Evolutionary conservation across 2,888 invertebrate species (phyloP), one percentile per base, ranked within the genome.

Genomic region (Plemyria rubiginata): DNA sequence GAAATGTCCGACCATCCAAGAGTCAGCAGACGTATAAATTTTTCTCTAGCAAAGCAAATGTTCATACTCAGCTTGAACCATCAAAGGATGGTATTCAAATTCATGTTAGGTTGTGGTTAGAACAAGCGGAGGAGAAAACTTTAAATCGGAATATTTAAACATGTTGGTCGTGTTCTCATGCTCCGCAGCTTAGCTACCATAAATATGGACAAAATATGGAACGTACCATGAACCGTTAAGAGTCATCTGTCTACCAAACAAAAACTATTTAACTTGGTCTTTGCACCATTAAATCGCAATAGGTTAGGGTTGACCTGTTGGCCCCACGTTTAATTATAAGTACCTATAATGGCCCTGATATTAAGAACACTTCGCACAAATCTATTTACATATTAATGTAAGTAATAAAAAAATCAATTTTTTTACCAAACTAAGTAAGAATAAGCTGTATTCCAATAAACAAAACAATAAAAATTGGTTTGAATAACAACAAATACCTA

Each of bases 11-110:
- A 32, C 61, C 48, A 52, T 52, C 56, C 56, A 36, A n/a, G 41
- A 54, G 36, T 50, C 43, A 63, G 53, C 22, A 49, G 9, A 16
- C 65, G 70, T 68, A 71, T 68, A 73, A 71, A 73, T 70, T 56
- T 56, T 67, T 38, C 65, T 54, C 54, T 32, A 59, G 58, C 70
- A 73, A 71, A 70, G 73, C 70, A 71, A 70, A 67, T 67, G 62
- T 70, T 65, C 72, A 75, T 74, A 74, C 72, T 72, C 62, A 73
- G 67, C 67, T 66, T 70, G 69, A 70, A 70, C 76, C 77, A 77
- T 84, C 83, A 82, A 83, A 83, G 81, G 78, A 73, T 73, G 71
- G 71, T 70, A 70, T 74, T 65, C 60, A 66, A 70, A 73, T 72
- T 66, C 69, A 68, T 71, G 74, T 75, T 54, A 54, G 52, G n/a